Evolutionary conservation across 2,113 vertebrate species (phyloP).

Genomic region (Pelusios castaneus): DNA sequence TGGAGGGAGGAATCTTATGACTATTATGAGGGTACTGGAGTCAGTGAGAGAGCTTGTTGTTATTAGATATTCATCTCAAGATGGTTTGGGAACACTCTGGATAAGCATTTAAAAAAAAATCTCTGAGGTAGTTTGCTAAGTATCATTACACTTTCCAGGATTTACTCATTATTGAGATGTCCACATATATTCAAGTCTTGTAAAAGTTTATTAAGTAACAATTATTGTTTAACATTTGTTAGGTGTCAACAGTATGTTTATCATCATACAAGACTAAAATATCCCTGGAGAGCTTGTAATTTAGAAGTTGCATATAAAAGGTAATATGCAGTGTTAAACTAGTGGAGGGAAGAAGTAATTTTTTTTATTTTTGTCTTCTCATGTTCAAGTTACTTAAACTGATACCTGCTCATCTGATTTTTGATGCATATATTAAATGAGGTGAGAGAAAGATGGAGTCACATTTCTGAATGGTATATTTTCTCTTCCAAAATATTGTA

Average conservation of each 20-base stretch:
- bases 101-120: neutral
- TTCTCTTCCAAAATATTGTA: neutral
- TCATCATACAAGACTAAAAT: neutral
- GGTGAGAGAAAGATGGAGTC: accelerated
- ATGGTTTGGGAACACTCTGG: neutral
- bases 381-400: neutral
- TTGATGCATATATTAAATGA: neutral
- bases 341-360: neutral
- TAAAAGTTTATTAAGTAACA: neutral
- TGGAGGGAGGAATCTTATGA: neutral
- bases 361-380: neutral
- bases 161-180: neutral
- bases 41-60: neutral
- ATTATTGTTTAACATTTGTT: neutral
- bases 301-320: neutral
- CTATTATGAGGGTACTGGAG: neutral
- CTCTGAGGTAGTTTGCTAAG: neutral
- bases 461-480: neutral
- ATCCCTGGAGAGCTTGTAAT: neutral
- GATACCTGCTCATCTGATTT: neutral
- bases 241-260: neutral
- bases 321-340: neutral
- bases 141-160: neutral
- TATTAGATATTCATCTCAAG: neutral
- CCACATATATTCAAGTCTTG: neutral